Conservation (phyloP, 2,888 invertebrate genomes). For the Ennomos erosarius region DNA sequence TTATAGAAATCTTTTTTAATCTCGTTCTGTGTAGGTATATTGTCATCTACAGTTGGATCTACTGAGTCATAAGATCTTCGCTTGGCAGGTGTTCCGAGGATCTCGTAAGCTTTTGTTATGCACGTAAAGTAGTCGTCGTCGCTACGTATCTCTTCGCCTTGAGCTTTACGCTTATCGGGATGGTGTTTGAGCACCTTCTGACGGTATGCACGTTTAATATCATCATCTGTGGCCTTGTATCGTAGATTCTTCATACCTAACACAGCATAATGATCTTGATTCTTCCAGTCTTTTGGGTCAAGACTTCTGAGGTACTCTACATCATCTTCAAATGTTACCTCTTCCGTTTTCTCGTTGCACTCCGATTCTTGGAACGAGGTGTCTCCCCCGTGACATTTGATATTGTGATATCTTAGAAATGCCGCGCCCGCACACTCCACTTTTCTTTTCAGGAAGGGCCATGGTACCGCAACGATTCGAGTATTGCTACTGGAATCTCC, state of each 20-base stretch:
- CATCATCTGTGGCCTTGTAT: constrained; percentile 94
- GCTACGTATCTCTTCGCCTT: constrained; percentile 93
- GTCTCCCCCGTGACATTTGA: constrained; percentile 80
- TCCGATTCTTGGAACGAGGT: constrained; percentile 71
- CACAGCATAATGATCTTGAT: constrained; percentile 98
- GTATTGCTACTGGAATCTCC: constrained; percentile 59
- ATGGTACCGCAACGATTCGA: constrained; percentile 67
- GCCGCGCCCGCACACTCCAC: constrained; percentile 83
- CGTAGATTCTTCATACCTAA: constrained; percentile 94
- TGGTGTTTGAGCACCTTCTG: constrained; percentile 93
- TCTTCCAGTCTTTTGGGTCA: constrained; percentile 98
- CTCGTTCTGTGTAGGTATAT: constrained; percentile 90
- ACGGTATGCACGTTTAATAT: constrained; percentile 97
- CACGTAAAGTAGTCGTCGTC: constrained; percentile 99
- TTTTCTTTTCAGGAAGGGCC: constrained; percentile 65
- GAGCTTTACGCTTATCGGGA: constrained; percentile 98
- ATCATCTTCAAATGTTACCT: constrained; percentile 87
- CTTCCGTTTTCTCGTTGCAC: constrained; percentile 74
- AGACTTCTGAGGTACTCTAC: constrained; percentile 93
- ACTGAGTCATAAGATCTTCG: constrained; percentile 98
- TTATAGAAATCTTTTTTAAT: constrained; percentile 91
- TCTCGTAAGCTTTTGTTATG: constrained; percentile 99
- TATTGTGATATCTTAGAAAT: constrained; percentile 79
- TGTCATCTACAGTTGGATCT: constrained; percentile 97
- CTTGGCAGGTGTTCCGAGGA: constrained; percentile 90